phyloP scores from a whole-genome alignment of 2,797 vertebrate genomes.

The Microhierax caerulescens region DNA sequence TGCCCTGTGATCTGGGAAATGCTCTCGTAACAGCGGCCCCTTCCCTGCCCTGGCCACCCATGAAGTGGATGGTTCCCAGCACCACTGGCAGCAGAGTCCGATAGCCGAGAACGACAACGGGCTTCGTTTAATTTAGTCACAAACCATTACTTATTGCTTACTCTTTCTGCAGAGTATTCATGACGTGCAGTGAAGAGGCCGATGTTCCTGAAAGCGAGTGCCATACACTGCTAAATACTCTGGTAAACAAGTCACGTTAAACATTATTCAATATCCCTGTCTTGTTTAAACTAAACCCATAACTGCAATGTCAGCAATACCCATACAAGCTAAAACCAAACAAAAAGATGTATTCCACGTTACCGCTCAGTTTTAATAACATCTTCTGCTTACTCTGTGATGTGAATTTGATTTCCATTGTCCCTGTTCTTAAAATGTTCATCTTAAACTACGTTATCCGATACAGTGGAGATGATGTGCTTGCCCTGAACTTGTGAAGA shows the following conservation, averaged over 20 bases:
- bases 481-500: background rate
- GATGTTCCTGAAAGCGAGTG: background rate
- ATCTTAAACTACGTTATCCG: background rate
- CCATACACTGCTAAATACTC: background rate
- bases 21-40: background rate
- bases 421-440: background rate
- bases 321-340: background rate
- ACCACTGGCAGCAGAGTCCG: background rate
- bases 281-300: background rate
- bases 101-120: background rate
- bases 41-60: background rate
- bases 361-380: background rate
- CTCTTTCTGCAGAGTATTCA: background rate
- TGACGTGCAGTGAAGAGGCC: background rate
- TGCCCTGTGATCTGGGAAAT: background rate
- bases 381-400: background rate
- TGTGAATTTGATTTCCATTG: background rate
- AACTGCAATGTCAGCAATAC: background rate
- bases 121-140: background rate
- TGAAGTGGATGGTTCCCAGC: background rate
- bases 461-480: fast-evolving
- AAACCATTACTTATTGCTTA: background rate
- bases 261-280: background rate
- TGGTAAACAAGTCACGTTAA: background rate
- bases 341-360: background rate